phyloP scores from a whole-genome alignment of 2,113 vertebrate genomes.

The Hippoglossus stenolepis region DNA sequence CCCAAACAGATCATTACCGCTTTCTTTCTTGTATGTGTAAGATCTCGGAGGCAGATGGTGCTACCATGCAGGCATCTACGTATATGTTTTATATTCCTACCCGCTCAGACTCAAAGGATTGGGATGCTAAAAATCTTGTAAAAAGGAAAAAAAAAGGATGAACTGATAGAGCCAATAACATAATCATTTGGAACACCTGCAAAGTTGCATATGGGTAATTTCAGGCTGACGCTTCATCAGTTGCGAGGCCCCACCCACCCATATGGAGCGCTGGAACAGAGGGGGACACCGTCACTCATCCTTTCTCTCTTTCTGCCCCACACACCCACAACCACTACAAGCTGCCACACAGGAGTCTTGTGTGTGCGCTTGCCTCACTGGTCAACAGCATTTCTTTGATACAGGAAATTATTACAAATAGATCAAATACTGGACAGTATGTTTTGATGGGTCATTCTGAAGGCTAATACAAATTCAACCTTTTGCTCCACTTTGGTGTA shows the following conservation, averaged over 20 bases:
- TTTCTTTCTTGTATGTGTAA: slow-evolving; percentile 32
- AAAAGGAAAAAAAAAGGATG: slow-evolving; percentile 91
- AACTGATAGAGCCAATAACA: slow-evolving; percentile 98
- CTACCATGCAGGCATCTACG: slow-evolving; percentile 83
- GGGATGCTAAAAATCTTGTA: slow-evolving; percentile 87
- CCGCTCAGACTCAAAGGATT: slow-evolving; percentile 69
- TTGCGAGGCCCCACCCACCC: slow-evolving; percentile 90
- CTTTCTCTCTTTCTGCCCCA: slow-evolving; percentile 5
- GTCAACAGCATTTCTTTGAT: too few species aligned
- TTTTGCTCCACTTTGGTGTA: too few species aligned
- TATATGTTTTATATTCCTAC: slow-evolving; percentile 81
- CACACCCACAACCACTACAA: slow-evolving; percentile 38
- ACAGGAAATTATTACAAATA: too few species aligned
- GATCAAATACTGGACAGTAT: too few species aligned
- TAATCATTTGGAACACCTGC: slow-evolving; percentile 99
- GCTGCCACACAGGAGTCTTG: slow-evolving; percentile 4
- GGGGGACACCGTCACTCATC: slow-evolving; percentile 50
- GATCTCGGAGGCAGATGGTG: slow-evolving; percentile 89
- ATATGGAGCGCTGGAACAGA: slow-evolving; percentile 87
- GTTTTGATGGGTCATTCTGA: too few species aligned
- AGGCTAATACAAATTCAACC: too few species aligned
- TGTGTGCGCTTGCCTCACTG: background rate
- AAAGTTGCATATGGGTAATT: slow-evolving; percentile 97
- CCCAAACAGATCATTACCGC: slow-evolving; percentile 16
- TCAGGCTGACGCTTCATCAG: slow-evolving; percentile 90